A percentile compares a stretch with the other conserved stretches of the same genome.
Conservation (phyloP, 2,888 invertebrate genomes). For the Scaptodrosophila latifasciaeformis region DNA sequence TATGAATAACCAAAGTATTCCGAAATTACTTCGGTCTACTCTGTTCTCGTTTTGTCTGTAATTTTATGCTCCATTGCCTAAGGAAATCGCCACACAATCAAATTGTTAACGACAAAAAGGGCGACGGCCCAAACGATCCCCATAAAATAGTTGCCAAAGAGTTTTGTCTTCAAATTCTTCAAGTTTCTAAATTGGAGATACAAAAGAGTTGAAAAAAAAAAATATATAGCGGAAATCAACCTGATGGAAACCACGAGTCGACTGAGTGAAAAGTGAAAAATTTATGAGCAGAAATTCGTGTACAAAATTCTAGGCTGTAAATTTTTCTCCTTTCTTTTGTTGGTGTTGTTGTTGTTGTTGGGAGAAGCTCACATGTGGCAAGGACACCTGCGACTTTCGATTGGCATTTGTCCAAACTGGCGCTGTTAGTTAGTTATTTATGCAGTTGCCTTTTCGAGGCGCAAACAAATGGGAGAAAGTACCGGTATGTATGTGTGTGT, state of each 20-base stretch:
- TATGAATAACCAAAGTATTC: too few relatives aligned
- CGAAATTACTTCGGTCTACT: too few relatives aligned
- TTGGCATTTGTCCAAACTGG: slow-evolving; percentile 33
- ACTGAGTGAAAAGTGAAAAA: slow-evolving; percentile 9
- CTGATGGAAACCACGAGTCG: neutral
- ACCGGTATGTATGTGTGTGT: slow-evolving; percentile 6
- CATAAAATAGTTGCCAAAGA: neutral
- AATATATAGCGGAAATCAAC: slow-evolving; percentile 3
- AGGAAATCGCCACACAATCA: slow-evolving; percentile 57
- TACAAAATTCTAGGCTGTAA: slow-evolving; percentile 25
- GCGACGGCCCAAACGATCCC: neutral
- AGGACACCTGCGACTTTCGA: slow-evolving; percentile 41
- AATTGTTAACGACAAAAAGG: slow-evolving; percentile 23
- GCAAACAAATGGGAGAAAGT: neutral
- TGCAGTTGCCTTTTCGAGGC: slow-evolving; percentile 44
- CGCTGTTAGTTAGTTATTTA: slow-evolving; percentile 50
- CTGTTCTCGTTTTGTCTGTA: slow-evolving; percentile 22
- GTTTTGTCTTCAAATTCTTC: slow-evolving; percentile 29
- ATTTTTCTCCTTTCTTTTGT: slow-evolving; percentile 28
- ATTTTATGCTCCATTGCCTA: slow-evolving; percentile 59
- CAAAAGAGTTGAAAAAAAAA: slow-evolving; percentile 17
- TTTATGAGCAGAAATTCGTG: slow-evolving; percentile 33
- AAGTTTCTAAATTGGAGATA: slow-evolving; percentile 47
- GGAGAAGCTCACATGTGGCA: too few relatives aligned
- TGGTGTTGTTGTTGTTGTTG: too few relatives aligned